Base-by-base conservation (phyloP, 2,888 invertebrate genomes). In the Pyrocoelia pectoralis region DNA sequence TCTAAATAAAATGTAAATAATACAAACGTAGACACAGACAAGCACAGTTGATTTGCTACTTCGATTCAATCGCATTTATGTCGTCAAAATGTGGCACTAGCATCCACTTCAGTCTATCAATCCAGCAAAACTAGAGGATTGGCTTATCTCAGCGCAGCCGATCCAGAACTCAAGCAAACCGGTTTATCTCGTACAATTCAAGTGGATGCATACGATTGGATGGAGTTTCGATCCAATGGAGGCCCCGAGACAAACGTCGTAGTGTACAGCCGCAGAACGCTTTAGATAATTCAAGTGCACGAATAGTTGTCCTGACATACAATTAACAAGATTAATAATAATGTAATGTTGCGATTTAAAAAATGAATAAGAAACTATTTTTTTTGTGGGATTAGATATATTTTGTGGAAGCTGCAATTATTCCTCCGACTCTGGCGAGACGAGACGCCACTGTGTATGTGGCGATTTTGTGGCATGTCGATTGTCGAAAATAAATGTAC, bases 171-270 rank as follows among this genome's bases (percentile, higher is more conserved):
- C 53, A 19, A 41, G 18, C 53, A 9, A 17, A 19, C 28, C 40
- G 17, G 53, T 53, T 38, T 33, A 53, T 19, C 40, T 53, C 40
- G 53, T 53, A 38, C 28, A 38, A 53, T 53, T 53, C 53, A 53
- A 53, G 40, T 53, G 53, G 53, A 53, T 53, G 53, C 14, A 53
- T 29, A 9, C 53, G 40, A 53, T 40, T 38, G 40, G 40, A 53
- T 53, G 38, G 52, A 51, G 52, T 51, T 29, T 51, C 53, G 53
- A 53, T 40, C 53, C 29, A 14, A 53, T 53, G 38, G 14, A 43
- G 15, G 41, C 15, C 14, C n/a, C 41, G 41, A 43, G 41, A 13
- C 12, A 43, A 43, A 43, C 41, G 41, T 13, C 3, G 15, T 43
- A 5, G n/a, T 38, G 24, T 3, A 24, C 24, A n/a, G n/a, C n/a